Base-by-base conservation (phyloP, 2,888 invertebrate genomes). In the Dolichomitus sp. region DNA sequence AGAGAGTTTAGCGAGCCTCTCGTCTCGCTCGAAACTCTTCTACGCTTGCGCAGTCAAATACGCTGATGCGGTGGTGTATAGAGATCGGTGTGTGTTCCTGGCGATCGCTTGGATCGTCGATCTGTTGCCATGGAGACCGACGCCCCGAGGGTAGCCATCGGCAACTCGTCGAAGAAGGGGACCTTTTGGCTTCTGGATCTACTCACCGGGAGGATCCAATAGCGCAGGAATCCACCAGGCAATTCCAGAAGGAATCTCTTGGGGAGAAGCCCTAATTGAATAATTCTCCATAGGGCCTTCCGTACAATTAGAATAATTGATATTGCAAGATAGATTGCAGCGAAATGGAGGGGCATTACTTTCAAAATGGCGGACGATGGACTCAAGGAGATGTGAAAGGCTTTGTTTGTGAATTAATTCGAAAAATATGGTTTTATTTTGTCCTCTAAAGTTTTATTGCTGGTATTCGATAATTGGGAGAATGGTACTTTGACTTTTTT, bases 81-180 rank as follows among this genome's bases (percentile, higher is more conserved):
- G 61, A 40, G 61, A 48, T 77, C 66, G 72, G n/a, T 50, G 68
- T 37, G 54, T 19, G 23, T 54, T 57, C 42, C 68, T 59, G 50
- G 54, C 33, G 59, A 37, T 57, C 77, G 79, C 78, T 45, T 42
- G 79, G 72, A 75, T 72, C 76, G 73, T 42, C 65, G 75, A 84
- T 74, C 82, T 83, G 88, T 88, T 88, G 86, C 89, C 87, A 89
- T 88, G 89, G 89, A 65, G 81, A 87, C 86, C 84, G 79, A 80
- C 83, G 85, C 85, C 73, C 75, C 68, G 74, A 69, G 79, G 48
- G 42, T 75, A 48, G 65, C 83, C 72, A 65, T 73, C 66, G 68
- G 73, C 74, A 37, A 65, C 70, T 14, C 33, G 19, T 52, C 68
- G 66, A 50, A 27, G 75, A 84, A 40, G 50, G 70, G 66, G 45